Conservation (phyloP, 2,888 invertebrate species). For the Acleris cristana region DNA sequence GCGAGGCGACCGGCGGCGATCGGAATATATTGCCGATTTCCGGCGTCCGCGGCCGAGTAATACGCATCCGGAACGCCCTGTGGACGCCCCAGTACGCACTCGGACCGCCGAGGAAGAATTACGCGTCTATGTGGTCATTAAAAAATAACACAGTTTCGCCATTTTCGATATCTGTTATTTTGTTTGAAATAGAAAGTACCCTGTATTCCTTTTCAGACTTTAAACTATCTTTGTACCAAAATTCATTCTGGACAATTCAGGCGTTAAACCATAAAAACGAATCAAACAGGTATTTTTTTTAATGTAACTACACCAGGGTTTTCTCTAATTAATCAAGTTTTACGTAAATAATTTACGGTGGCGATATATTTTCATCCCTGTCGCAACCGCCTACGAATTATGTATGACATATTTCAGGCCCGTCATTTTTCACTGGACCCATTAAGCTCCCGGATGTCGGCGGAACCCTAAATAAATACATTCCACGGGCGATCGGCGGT, state of each 20-base stretch:
- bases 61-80: conserved; percentile 76
- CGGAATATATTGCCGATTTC: conserved; percentile 78
- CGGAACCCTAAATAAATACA: conserved; percentile 76
- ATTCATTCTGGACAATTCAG: too few relatives aligned
- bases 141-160: background rate
- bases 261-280: too few relatives aligned
- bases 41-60: conserved; percentile 78
- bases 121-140: conserved; percentile 4
- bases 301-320: too few relatives aligned
- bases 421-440: conserved; percentile 68
- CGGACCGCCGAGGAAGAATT: conserved; percentile 45
- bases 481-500: conserved; percentile 76
- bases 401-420: conserved; percentile 54
- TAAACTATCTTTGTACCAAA: too few relatives aligned
- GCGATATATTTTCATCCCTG: background rate
- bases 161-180: too few relatives aligned
- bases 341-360: too few relatives aligned
- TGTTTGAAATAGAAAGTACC: too few relatives aligned
- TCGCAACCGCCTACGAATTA: conserved; percentile 44
- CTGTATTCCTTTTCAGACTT: too few relatives aligned
- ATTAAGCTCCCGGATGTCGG: conserved; percentile 62
- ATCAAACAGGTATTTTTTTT: too few relatives aligned
- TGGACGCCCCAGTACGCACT: conserved; percentile 53
- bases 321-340: too few relatives aligned
- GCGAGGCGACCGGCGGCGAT: conserved; percentile 58